Evolutionary conservation across 2,113 vertebrate genomes (phyloP), one percentile per base, ranked within the genome.

Genomic region (Oplegnathus fasciatus): DNA sequence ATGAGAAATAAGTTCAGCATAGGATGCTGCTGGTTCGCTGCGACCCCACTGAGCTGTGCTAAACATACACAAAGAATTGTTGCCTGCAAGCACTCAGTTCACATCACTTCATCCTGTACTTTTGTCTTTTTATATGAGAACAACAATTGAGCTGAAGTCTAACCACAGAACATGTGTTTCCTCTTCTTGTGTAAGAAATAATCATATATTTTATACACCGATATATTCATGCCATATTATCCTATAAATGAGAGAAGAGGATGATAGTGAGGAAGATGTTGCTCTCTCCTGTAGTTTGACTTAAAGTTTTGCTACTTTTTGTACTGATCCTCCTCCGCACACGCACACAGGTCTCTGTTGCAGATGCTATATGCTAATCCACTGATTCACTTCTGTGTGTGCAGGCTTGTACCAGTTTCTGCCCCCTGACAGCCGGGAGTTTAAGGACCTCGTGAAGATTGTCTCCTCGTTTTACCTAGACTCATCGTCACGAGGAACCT

Each of bases 391-490:
- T 32, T 71, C n/a, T 85, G 9, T 84, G 28, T 85, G 32, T 76
- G 5, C 91, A 99, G 98, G 97, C 37, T 96, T 99, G 89, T 98
- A 98, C 88, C 96, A 98, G 90, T 94, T 95, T 78, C 85, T 99
- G 87, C 82, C 86, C 83, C 89, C 95, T 60, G 97, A 96, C 37
- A 97, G 97, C 81, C 96, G 98, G 84, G 98, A 99, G 94, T 99
- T 98, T 93, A 97, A 98, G 72, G 97, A 99, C 83, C 83, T 99
- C 80, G 90, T 98, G 93, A 98, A 97, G 94, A 96, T 97, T 75
- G 91, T 99, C 4, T 97, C 97, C 86, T 96, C 97, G 2, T 98
- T 96, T 88, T 99, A 97, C 93, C 92, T 99, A 89, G 97, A 98
- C 65, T 48, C 91, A 13, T 94, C 85, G 48, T 99, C 98, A 11